Evolutionary conservation across 2,797 vertebrate species (phyloP).

Genomic region (Melanogrammus aeglefinus): DNA sequence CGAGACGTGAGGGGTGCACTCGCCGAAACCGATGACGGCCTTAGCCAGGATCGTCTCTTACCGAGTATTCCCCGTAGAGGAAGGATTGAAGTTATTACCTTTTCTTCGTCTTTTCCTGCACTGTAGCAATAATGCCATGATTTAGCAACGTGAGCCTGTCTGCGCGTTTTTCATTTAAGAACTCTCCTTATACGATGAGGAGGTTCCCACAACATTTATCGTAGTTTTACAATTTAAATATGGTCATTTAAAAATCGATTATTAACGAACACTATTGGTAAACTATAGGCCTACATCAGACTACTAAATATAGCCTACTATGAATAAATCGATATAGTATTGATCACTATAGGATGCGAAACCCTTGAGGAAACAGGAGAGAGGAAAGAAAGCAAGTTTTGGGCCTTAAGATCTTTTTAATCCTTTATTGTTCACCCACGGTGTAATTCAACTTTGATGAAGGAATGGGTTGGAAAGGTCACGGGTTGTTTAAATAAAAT

Average conservation of each 20-base stretch:
- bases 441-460: slow-evolving; percentile 54
- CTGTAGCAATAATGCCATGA: too few relatives aligned
- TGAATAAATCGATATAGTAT: neutral
- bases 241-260: neutral
- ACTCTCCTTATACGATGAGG: too few relatives aligned
- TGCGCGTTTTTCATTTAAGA: too few relatives aligned
- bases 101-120: too few relatives aligned
- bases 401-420: neutral
- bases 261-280: neutral
- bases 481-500: slow-evolving; percentile 68
- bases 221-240: neutral
- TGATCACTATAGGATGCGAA: neutral
- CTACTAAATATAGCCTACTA: too few relatives aligned
- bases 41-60: too few relatives aligned
- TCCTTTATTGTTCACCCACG: neutral
- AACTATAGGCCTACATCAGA: too few relatives aligned
- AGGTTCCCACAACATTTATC: neutral
- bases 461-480: slow-evolving; percentile 53
- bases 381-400: neutral
- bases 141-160: too few relatives aligned
- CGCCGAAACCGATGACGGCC: too few relatives aligned
- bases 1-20: too few relatives aligned
- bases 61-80: too few relatives aligned
- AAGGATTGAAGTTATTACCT: too few relatives aligned
- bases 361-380: neutral